phyloP scores from a whole-genome alignment of 2,113 vertebrate species.

The Rhinoptilus africanus region DNA sequence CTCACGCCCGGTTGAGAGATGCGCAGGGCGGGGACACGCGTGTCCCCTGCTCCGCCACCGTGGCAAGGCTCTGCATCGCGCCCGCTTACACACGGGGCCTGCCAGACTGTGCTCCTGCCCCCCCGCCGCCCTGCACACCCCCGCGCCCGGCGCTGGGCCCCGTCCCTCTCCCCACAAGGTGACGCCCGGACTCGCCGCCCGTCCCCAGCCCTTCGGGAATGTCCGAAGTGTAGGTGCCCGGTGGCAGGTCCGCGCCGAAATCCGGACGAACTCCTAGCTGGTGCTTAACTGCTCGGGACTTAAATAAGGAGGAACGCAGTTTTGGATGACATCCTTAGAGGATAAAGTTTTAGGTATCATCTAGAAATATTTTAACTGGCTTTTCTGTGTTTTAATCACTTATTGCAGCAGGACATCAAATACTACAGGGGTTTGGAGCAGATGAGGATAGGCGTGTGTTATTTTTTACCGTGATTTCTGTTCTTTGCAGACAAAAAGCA shows the following conservation, averaged over 20 bases:
- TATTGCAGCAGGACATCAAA: neutral
- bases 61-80: neutral
- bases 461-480: neutral
- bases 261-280: neutral
- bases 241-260: neutral
- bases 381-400: neutral
- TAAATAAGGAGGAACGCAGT: neutral
- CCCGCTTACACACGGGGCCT: neutral
- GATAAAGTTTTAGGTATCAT: neutral
- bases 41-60: neutral
- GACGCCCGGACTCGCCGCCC: neutral
- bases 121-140: neutral
- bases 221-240: neutral
- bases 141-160: neutral
- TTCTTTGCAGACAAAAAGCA: neutral
- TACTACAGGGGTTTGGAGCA: neutral
- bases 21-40: neutral
- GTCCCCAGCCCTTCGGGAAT: neutral
- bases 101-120: neutral
- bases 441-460: neutral
- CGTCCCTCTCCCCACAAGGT: rapidly evolving
- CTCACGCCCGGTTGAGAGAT: neutral
- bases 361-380: neutral
- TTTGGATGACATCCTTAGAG: neutral
- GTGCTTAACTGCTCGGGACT: neutral